Conservation (phyloP, 2,888 invertebrate genomes). For the Caenorhabditis sp. region DNA sequence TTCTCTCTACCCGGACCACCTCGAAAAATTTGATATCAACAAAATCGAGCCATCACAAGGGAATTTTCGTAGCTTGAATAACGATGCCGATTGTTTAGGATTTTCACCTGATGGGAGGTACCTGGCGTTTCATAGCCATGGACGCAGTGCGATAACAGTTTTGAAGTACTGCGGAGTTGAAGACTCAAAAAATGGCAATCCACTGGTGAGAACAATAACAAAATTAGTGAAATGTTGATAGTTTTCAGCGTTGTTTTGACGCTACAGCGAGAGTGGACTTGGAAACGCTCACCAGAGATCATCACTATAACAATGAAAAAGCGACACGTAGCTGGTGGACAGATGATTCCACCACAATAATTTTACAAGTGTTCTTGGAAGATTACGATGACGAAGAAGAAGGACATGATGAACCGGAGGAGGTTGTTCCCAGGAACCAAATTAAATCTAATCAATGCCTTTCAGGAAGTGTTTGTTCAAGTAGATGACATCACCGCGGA, state of each 20-base stretch:
- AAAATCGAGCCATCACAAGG: not conserved
- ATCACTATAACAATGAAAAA: not conserved
- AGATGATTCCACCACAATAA: constrained; percentile 38
- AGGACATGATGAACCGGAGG: not conserved
- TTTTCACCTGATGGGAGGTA: constrained; percentile 47
- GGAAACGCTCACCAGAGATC: not conserved
- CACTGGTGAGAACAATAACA: not conserved
- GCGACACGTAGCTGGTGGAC: constrained; percentile 46
- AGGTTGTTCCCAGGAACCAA: not conserved
- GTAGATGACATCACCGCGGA: not conserved
- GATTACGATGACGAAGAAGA: not conserved
- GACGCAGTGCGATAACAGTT: constrained; percentile 7
- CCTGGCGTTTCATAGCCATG: constrained; percentile 40
- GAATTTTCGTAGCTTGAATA: not conserved
- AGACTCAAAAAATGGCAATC: not conserved
- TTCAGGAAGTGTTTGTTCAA: not conserved
- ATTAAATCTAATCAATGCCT: not conserved
- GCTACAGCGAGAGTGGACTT: not conserved
- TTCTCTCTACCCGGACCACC: not conserved
- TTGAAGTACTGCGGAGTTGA: constrained; percentile 27
- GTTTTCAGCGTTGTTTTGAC: not conserved
- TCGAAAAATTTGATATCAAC: not conserved
- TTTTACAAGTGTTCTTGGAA: constrained; percentile 6
- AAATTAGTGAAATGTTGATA: not conserved
- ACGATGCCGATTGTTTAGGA: constrained; percentile 18